These are phyloP conservation scores for Manduca sexta DNA, from an alignment of 1,140 invertebrate genomes.

Conservation along the genomic window DNA sequence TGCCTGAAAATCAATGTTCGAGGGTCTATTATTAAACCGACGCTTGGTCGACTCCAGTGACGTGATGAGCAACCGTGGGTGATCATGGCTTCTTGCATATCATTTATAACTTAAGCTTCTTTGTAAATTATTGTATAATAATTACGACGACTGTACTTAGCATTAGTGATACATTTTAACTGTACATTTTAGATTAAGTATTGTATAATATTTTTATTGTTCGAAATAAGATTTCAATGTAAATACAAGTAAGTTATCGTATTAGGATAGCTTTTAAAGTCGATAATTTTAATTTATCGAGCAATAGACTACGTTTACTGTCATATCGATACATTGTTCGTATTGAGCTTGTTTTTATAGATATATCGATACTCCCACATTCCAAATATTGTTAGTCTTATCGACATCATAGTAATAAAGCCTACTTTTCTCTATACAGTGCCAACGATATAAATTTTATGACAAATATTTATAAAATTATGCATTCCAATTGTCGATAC, in stretches of 20 bases:
- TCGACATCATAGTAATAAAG: too few relatives aligned
- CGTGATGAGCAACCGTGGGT: constrained; percentile 16
- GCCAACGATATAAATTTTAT: too few relatives aligned
- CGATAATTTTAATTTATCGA: constrained; percentile 3
- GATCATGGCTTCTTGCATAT: constrained; percentile 69
- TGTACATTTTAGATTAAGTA: constrained; percentile 59
- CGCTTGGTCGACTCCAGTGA: too few relatives aligned
- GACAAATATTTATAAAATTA: too few relatives aligned
- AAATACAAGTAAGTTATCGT: constrained; percentile 26
- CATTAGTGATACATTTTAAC: constrained; percentile 30
- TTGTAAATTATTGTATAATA: constrained; percentile 71
- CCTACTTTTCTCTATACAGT: too few relatives aligned
- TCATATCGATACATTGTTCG: too few relatives aligned
- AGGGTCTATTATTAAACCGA: too few relatives aligned
- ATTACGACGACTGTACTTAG: constrained; percentile 54
- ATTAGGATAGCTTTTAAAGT: background rate
- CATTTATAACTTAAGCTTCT: constrained; percentile 60
- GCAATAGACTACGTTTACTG: background rate
- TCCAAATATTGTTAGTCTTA: too few relatives aligned
- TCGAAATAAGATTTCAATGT: constrained; percentile 61
- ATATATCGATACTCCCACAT: too few relatives aligned
- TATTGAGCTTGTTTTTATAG: too few relatives aligned
- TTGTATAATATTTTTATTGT: constrained; percentile 54
- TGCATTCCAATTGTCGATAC: too few relatives aligned
- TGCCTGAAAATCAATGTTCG: too few relatives aligned